A percentile compares a stretch with the other conserved stretches of the same genome.
These are phyloP conservation scores for Araneus ventricosus DNA, from an alignment of 1,140 invertebrate genomes.

Conservation along the genomic window DNA sequence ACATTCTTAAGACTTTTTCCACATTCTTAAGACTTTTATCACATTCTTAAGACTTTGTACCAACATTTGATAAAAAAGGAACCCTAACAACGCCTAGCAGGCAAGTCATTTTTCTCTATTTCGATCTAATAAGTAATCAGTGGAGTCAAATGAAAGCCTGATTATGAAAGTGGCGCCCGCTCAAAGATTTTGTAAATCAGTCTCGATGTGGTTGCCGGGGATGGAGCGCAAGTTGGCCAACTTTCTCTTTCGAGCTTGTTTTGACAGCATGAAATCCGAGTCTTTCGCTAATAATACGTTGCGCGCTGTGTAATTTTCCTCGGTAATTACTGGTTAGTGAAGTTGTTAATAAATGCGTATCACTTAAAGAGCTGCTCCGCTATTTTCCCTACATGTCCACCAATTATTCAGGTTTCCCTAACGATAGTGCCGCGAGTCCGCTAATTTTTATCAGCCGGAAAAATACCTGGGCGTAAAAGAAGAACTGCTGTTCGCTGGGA, in stretches of 20 bases:
- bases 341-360: conserved; percentile 72
- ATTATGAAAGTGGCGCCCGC: background rate
- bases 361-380: conserved; percentile 43
- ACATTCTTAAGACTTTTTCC: background rate
- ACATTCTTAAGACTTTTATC: too few species aligned
- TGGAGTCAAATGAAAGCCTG: background rate
- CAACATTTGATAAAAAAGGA: background rate
- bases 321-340: conserved; percentile 70
- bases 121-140: background rate
- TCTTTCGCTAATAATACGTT: conserved; percentile 51
- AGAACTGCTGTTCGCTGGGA: background rate
- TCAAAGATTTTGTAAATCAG: background rate
- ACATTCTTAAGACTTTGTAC: background rate
- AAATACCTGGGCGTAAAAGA: conserved; percentile 26
- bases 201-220: too few species aligned
- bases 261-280: conserved; percentile 64
- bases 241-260: conserved; percentile 26
- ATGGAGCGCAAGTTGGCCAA: background rate
- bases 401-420: conserved; percentile 23
- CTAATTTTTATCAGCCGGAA: background rate
- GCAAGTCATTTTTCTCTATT: background rate
- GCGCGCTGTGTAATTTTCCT: conserved; percentile 46
- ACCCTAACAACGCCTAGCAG: background rate
- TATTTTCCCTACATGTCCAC: conserved; percentile 34
- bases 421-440: too few species aligned